Base-by-base conservation (phyloP, 2,113 vertebrate species). In the Axis porcinus region DNA sequence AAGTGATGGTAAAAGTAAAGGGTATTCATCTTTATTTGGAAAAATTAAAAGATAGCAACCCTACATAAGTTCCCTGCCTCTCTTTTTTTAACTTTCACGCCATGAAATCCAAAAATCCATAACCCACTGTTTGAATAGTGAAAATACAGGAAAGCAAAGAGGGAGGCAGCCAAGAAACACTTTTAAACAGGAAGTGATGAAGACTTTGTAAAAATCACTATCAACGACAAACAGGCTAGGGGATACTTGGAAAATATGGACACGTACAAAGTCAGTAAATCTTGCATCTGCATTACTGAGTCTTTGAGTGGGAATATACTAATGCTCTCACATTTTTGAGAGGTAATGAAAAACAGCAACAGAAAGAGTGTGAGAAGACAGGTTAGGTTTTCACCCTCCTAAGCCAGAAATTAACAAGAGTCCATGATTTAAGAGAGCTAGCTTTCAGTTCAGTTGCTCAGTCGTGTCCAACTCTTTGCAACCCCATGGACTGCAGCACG, bases 191-290 rank as follows among this genome's bases (percentile, higher is more conserved):
- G 3, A 95, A 96, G 70, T 93, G 86, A 91, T 92, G 83, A 96
- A 96, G 86, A 93, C 43, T 74, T 94, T 94, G 57, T 84, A 92
- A 89, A 96, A 97, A 94, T 33, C 89, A 54, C 85, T 95, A 62
- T 82, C 1, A 7, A 89, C 2, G 62, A 60, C 33, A 94, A 89
- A 93, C 43, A 95, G 78, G 5, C 86, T 33, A 86, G 40, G 83
- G 86, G 91, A 92, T 79, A 89, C 43, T 83, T 74, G 55, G 64
- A 54, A 96, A 93, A 92, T 30, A 28, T 57, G 52, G 89, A 81
- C n/a, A 91, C 3, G 6, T 27, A 67, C 93, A 90, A 96, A 95
- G 93, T 92, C 89, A 83, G 67, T 58, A 94, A 67, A 93, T 62
- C 11, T 8, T 8, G 58, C 15, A 0, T 86, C 89, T 94, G 45